These are phyloP conservation scores for Phalacrocorax brasilianus DNA, from an alignment of 2,113 vertebrate species.

Conservation along the genomic window DNA sequence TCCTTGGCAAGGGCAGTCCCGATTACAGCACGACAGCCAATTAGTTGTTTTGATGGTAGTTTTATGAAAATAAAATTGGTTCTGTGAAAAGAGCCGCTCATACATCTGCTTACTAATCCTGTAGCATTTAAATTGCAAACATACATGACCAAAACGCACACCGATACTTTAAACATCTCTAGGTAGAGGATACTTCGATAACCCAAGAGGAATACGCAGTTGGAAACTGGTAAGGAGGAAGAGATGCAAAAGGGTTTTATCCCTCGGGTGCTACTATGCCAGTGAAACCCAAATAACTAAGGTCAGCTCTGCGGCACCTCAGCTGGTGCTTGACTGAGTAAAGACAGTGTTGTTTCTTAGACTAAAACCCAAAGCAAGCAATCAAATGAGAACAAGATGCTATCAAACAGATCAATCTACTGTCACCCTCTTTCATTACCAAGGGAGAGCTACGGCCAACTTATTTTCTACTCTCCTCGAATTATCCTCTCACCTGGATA, in stretches of 20 bases:
- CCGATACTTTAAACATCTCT: neutral
- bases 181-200: neutral
- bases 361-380: neutral
- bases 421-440: neutral
- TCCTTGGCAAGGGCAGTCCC: neutral
- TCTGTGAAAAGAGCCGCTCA: neutral
- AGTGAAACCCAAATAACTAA: neutral
- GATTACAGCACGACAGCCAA: accelerated
- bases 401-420: neutral
- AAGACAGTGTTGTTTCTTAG: neutral
- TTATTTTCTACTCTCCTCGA: neutral
- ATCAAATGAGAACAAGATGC: neutral
- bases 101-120: neutral
- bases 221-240: neutral
- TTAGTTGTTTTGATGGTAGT: neutral
- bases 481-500: neutral
- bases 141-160: neutral
- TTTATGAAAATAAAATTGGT: neutral
- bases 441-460: neutral
- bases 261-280: neutral
- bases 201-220: neutral
- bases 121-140: neutral
- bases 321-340: neutral
- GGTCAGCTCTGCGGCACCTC: neutral
- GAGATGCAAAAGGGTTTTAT: neutral